Evolutionary conservation across 2,113 vertebrate genomes (phyloP).

Genomic region (Megatriorchis doriae): DNA sequence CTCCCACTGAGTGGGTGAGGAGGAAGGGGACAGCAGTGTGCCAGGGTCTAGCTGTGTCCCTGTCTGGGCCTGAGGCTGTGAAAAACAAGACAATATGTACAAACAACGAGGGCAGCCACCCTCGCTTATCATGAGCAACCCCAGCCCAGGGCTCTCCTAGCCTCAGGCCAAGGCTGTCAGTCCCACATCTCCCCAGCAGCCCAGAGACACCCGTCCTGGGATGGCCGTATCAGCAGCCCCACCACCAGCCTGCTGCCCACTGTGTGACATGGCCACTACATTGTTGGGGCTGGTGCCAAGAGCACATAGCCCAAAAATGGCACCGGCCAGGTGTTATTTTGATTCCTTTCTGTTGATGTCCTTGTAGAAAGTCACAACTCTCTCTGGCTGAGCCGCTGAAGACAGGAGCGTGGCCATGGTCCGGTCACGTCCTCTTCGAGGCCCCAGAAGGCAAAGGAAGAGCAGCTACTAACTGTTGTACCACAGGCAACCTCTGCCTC

Average conservation of each 20-base stretch:
- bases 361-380: background rate
- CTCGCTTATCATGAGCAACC: background rate
- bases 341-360: background rate
- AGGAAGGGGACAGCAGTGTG: background rate
- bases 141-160: background rate
- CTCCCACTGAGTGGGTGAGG: background rate
- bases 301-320: background rate
- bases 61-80: background rate
- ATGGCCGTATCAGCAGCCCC: background rate
- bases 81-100: background rate
- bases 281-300: background rate
- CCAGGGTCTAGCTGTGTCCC: background rate
- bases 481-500: background rate
- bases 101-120: background rate
- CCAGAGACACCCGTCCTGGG: rapidly evolving
- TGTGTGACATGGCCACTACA: background rate
- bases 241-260: background rate
- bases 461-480: background rate
- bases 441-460: background rate
- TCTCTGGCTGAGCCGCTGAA: background rate
- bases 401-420: background rate
- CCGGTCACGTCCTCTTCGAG: rapidly evolving
- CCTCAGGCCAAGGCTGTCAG: background rate
- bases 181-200: background rate
- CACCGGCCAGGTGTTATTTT: background rate